Evolutionary conservation across 2,888 invertebrate genomes (phyloP), one percentile per base, ranked within the genome.

Genomic region (Chydorus sphaericus): DNA sequence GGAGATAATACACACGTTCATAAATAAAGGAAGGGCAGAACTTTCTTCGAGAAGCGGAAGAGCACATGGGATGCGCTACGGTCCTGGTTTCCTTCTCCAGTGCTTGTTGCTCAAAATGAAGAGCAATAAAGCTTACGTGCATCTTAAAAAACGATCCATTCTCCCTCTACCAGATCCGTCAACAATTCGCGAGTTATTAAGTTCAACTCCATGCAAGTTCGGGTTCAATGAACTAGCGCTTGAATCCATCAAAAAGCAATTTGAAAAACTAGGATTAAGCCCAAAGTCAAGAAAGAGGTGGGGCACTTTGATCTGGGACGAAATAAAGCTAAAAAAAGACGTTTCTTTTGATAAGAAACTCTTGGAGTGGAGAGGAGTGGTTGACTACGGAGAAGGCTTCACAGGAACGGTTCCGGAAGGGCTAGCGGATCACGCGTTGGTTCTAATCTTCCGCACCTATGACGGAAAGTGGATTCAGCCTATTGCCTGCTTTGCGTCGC

Each of bases 401-500:
- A 8, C 10, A 23, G 6, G 5, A 26, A 44, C 4, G 18, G 8
- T 23, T 14, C 23, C 18, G 28, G 23, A 44, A 14, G 23, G 23
- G 14, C 23, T 48, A 14, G 65, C 59, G n/a, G 64, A 65, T 37
- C 63, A 65, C 53, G 65, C 63, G 1, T 26, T 65, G 6, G 64
- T 64, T 1, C 58, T 65, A 3, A 62, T 62, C 60, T 64, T 61
- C 54, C 61, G 63, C 53, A 63, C 63, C 11, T 62, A 62, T 30
- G 58, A 55, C 28, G 62, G 61, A 2, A 50, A 33, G 23, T 65
- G 63, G 61, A 58, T 64, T 1, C 65, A 65, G 57, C 56, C 58
- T 4, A 37, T 65, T 23, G 65, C 55, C 1, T 59, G 59, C 11
- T 65, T 65, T 44, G 36, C 64, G 2, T 62, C 60, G 20, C 64